Evolutionary conservation across 2,888 invertebrate genomes (phyloP), one percentile per base, ranked within the genome.

Genomic region (Agonopterix arenella): DNA sequence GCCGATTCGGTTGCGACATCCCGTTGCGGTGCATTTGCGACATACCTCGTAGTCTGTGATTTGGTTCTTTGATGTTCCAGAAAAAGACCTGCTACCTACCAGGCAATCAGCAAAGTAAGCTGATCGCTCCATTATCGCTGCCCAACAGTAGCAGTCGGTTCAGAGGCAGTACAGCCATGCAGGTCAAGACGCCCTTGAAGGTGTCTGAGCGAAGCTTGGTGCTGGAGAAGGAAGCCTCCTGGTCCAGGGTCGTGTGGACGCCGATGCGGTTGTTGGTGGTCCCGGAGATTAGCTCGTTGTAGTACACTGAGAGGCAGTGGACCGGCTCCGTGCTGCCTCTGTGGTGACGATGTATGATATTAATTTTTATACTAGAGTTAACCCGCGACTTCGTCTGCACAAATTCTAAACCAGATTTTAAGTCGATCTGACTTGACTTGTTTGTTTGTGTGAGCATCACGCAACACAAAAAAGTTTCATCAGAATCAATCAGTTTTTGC

Each of bases 191-290:
- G 5, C 98, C 98, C 68, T 94, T 95, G 76, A 98, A 96, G 2
- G 96, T 94, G 72, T 98, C 98, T 0, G 96, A 93, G 37, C 96
- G 91, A 10, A 98, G 89, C 73, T 95, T 95, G 8, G 96, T 96
- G 56, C 95, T 94, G 1, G 95, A 94, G 80, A 95, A 97, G 0
- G 92, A 90, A 0, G 96, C 93, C 65, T 94, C 93, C 9, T 91
- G 89, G 60, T 94, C 93, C 10, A 92, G 89, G 0, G 92, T 89
- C 0, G 95, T 93, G 79, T 97, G 96, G 45, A 96, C 96, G 11
- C 97, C 97, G 61, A 97, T 94, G 37, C 97, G 92, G 77, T 98
- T 98, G 53, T 96, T 97, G 0, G 97, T 97, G 0, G 98, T 98
- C 36, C 96, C 98, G 7, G 96, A 95, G 55, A 98, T 93, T 53